phyloP scores from a whole-genome alignment of 2,888 invertebrate genomes.

The Drosophila rellima region DNA sequence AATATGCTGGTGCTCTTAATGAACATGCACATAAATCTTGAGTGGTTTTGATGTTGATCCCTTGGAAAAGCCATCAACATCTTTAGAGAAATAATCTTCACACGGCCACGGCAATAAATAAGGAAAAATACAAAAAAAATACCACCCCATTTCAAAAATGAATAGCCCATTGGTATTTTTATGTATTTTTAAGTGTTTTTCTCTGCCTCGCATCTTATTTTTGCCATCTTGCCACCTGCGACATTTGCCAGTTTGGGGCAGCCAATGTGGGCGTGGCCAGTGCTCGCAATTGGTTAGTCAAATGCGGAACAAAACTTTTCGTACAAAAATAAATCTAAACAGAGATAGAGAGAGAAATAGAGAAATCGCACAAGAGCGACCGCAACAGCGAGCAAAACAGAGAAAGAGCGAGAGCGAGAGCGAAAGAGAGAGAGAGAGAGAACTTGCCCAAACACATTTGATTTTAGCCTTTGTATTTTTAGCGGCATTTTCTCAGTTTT shows the following conservation, averaged over 20 bases:
- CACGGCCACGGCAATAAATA: slow-evolving; percentile 45
- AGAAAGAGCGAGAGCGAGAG: background rate
- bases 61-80: slow-evolving; percentile 48
- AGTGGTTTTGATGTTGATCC: slow-evolving; percentile 55
- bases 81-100: slow-evolving; percentile 44
- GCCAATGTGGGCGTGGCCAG: slow-evolving; percentile 60
- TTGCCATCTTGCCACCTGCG: slow-evolving; percentile 65
- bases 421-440: slow-evolving; percentile 1
- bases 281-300: slow-evolving; percentile 59
- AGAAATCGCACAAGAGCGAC: background rate
- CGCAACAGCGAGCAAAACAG: background rate
- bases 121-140: slow-evolving; percentile 7
- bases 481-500: slow-evolving; percentile 46
- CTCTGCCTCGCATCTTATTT: slow-evolving; percentile 15
- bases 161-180: slow-evolving; percentile 68
- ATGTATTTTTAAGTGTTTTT: slow-evolving; percentile 79
- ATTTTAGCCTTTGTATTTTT: slow-evolving; percentile 58
- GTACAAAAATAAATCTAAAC: slow-evolving; percentile 43
- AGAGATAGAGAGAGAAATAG: slow-evolving; percentile 3
- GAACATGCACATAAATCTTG: slow-evolving; percentile 57
- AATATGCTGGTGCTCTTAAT: slow-evolving; percentile 40
- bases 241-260: slow-evolving; percentile 25
- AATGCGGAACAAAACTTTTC: slow-evolving; percentile 34
- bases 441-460: background rate
- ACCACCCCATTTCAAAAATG: background rate